Evolutionary conservation across 2,888 invertebrate genomes (phyloP), one percentile per base, ranked within the genome.

Genomic region (Harpalus rubripes): DNA sequence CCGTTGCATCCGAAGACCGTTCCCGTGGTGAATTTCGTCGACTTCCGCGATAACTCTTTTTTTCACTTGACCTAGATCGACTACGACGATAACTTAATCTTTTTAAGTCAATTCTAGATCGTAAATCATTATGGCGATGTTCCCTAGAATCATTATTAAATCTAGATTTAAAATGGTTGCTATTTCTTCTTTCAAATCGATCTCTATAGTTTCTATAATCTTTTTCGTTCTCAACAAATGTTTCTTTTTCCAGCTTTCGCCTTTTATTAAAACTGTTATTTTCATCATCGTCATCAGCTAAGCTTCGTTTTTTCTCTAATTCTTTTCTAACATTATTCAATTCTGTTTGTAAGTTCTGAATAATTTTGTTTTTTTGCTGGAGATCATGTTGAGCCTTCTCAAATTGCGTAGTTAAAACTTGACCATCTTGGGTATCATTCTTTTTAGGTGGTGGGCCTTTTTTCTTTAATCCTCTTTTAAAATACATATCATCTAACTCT

Each of bases 401-500:
- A 18, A 78, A 65, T 39, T 63, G 78, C 68, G 78, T 58, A 8
- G 8, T 72, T 72, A 72, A 72, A 10, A 22, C 52, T 22, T 56
- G 10, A 4, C 56, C 52, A 12, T 76, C 52, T 52, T 76, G 52
- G 6, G n/a, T 8, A 7, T 58, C 78, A 18, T 41, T 78, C n/a
- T 56, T 58, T 2, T 16, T 32, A 7, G 56, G 86, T 72, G 68
- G 44, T 12, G 44, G 44, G 12, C 44, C 6, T 79, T 32, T 10
- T 52, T 22, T 68, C 26, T 58, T 82, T 16, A 58, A 3, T 86
- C 86, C 78, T 72, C 90, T 87, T 86, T 88, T 89, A 86, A 91
- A 91, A 22, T 87, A 80, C 22, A 88, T 7, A 85, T 91, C 88
- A 61, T 92, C 91, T 39, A 91, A 63, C 86, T 91, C 86, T 32